Base-by-base conservation (phyloP, 2,113 vertebrate genomes). In the Corythornis cristatus region DNA sequence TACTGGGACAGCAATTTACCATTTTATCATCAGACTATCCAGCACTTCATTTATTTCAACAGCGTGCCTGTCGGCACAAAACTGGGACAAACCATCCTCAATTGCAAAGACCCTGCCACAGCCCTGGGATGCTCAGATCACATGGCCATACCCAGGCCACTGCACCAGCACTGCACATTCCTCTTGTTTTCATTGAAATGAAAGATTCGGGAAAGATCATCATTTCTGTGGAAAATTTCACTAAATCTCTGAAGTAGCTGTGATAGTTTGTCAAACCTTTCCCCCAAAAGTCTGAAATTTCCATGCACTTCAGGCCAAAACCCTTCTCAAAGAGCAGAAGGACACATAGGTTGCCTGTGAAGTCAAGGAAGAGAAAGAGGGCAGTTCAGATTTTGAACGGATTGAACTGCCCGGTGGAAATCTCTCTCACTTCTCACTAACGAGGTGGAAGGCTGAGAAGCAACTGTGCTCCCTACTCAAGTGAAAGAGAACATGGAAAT, bases 401-500 rank as follows among this genome's bases (percentile, higher is more conserved):
- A 76, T 54, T 77, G 85, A 91, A 83, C 79, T 80, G 85, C 89
- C 90, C 72, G 0, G 85, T 91, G 88, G 94, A 96, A 89, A 91
- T 85, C 76, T 50, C 82, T 77, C 90, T 95, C 81, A 68, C 73
- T 86, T 84, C 93, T 92, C 88, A 91, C 89, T 96, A 93, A 95
- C 46, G 3, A 96, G 92, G 75, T 20, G 53, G 67, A 94, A 92
- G 93, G 87, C 78, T 22, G 82, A 95, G 89, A 95, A 93, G 75
- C 85, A 93, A 93, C 78, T 62, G 42, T 51, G 88, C 79, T 95
- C 58, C 94, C 89, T 85, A 66, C 72, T 91, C 51, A 37, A 94
- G 91, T 92, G 94, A 94, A 80, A 94, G 79, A 93, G 92, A 93
- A 92, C 82, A 91, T 70, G 88, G 89, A 93, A 90, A 95, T 87